phyloP scores from a whole-genome alignment of 2,113 vertebrate species.

The Shinisaurus crocodilurus region DNA sequence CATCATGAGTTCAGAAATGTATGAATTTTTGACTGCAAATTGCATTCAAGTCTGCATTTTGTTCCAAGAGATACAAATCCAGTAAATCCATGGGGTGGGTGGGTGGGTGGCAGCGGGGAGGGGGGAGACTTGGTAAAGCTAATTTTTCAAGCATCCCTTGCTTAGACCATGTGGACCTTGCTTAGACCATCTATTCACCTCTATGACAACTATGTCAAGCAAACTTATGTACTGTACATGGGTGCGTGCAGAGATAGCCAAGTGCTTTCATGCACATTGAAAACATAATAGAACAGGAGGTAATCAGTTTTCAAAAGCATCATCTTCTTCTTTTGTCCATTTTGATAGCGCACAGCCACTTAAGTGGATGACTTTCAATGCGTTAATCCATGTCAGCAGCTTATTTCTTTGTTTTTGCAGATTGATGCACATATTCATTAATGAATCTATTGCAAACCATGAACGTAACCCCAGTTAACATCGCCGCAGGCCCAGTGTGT shows the following conservation, averaged over 20 bases:
- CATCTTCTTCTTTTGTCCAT: slow-evolving; percentile 9
- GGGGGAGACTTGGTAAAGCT: too few relatives aligned
- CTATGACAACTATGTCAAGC: neutral
- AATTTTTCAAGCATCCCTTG: too few relatives aligned
- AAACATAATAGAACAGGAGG: neutral
- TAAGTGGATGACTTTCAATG: slow-evolving; percentile 38
- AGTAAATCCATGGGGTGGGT: too few relatives aligned
- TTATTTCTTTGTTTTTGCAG: slow-evolving; percentile 63
- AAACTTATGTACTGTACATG: neutral
- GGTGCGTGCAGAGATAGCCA: neutral
- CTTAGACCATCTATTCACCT: too few relatives aligned
- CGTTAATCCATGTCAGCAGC: slow-evolving; percentile 42
- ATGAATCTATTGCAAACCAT: slow-evolving; percentile 64
- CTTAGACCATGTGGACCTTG: too few relatives aligned
- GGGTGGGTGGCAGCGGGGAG: too few relatives aligned
- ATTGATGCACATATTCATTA: slow-evolving; percentile 52
- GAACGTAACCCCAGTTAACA: slow-evolving; percentile 47
- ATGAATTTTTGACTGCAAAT: too few relatives aligned
- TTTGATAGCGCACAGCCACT: slow-evolving; percentile 35
- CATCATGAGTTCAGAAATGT: too few relatives aligned
- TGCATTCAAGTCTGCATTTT: too few relatives aligned
- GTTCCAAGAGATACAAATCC: too few relatives aligned
- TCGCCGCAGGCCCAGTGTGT: slow-evolving; percentile 50
- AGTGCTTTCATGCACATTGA: neutral
- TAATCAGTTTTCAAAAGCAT: neutral